phyloP scores from a whole-genome alignment of 2,797 vertebrate species.

The Loriculus beryllinus region DNA sequence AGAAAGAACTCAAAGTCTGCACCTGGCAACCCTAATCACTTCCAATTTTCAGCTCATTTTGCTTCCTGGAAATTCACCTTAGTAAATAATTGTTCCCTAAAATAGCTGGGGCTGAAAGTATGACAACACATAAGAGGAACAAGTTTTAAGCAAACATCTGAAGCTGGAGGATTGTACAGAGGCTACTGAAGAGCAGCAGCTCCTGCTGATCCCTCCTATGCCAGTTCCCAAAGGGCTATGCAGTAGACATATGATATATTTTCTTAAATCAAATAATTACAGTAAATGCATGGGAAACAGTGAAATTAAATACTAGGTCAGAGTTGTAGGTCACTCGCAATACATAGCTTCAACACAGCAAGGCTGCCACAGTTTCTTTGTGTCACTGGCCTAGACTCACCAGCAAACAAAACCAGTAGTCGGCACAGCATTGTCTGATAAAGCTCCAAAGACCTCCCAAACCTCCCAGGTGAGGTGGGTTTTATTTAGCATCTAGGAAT shows the following conservation, averaged over 20 bases:
- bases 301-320: conserved; percentile 44
- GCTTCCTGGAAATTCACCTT: conserved; percentile 37
- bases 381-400: background rate
- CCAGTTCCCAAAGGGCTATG: conserved; percentile 28
- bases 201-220: conserved; percentile 46
- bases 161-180: background rate
- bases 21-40: conserved; percentile 32
- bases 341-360: conserved; percentile 25
- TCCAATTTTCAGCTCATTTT: conserved; percentile 35
- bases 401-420: background rate
- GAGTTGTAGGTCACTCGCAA: conserved; percentile 44
- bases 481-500: background rate
- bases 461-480: background rate
- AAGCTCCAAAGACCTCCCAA: background rate
- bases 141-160: conserved; percentile 42
- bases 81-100: conserved; percentile 26
- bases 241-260: conserved; percentile 51
- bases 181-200: conserved; percentile 48
- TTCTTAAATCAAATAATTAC: conserved; percentile 60
- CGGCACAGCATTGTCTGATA: background rate
- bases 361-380: background rate
- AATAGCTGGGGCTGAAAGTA: conserved; percentile 29
- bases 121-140: conserved; percentile 14
- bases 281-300: conserved; percentile 60
- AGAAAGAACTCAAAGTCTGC: conserved; percentile 36